Percentiles rank a stretch among this genome's conserved stretches.
Conservation (phyloP, 37 sponge, comb jelly and placozoan species). For the Theonella swinhoei region DNA sequence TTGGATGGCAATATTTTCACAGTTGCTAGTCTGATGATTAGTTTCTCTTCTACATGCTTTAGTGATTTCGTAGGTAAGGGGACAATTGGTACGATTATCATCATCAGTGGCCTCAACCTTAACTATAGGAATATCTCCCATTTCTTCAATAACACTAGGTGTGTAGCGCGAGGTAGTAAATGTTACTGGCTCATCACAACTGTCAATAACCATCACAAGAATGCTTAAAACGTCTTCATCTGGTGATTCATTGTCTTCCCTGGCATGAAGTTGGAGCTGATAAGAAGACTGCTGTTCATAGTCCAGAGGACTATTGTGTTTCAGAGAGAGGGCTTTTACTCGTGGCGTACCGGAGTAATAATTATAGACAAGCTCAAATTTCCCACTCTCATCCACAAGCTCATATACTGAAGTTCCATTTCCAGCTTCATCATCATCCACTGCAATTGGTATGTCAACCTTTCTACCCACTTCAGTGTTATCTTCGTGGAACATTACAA, state of each 20-base stretch:
- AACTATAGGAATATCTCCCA: background rate
- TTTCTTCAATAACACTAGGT: background rate
- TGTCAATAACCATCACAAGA: background rate
- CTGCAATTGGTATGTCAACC: background rate
- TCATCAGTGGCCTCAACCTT: constrained; percentile 18
- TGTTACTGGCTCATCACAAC: constrained; percentile 49
- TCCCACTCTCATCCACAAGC: constrained; percentile 9
- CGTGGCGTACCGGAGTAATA: background rate
- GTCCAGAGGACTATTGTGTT: constrained; percentile 10
- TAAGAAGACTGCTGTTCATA: background rate
- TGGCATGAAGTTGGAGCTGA: constrained; percentile 8
- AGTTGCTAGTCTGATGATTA: background rate
- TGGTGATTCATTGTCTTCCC: constrained; percentile 23
- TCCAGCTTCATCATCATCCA: constrained; percentile 45
- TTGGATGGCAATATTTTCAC: background rate
- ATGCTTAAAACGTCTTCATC: background rate
- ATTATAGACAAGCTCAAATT: background rate
- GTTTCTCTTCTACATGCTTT: background rate
- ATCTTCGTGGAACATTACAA: background rate
- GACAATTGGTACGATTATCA: constrained; percentile 2
- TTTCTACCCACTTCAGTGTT: background rate
- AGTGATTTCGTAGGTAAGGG: background rate
- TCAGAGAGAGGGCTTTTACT: background rate
- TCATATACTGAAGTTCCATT: constrained; percentile 20
- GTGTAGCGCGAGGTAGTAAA: constrained; percentile 9